Evolutionary conservation across 2,113 vertebrate species (phyloP), one percentile per base, ranked within the genome.

Genomic region (Rhinolophus sinicus): DNA sequence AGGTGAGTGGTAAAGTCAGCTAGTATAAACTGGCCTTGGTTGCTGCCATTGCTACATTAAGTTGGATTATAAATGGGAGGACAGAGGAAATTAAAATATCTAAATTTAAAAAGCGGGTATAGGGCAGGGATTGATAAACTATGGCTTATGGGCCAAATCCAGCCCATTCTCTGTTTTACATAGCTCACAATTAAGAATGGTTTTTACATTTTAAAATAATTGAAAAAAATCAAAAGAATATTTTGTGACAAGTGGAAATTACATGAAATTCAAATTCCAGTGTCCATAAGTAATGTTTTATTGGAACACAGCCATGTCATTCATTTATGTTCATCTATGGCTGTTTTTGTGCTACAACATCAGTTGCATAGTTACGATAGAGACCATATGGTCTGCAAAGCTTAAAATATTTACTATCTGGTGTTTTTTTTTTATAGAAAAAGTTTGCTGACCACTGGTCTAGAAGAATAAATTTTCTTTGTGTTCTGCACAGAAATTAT

Each of bases 271-370:
- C 56, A 82, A 78, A 78, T 76, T 60, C 24, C 30, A 88, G 35
- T 65, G 30, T 44, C 75, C 22, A 50, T 50, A 81, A 95, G 56
- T 96, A 91, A 88, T 95, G 30, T 75, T 87, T 94, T 80, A 95
- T 72, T 94, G 94, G 75, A 70, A 84, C 26, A 52, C 13, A 92
- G 82, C 56, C 90, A 95, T 19, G 2, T 16, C 33, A 22, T 40
- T 64, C 21, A 76, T 38, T 80, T 93, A 6, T 52, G 44, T 38
- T 70, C 67, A 35, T 77, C 72, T 85, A 35, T 35, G 52, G 40
- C 82, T 93, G 13, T 30, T 88, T 77, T 86, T 21, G 26, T 73
- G 52, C 26, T 56, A 18, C 28, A 60, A 21, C 24, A 52, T 70
- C 16, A 65, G 33, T 6, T 33, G 92, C 65, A n/a, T 87, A 40